These are phyloP conservation scores for Megalops atlanticus DNA, from an alignment of 2,113 vertebrate species.

Conservation along the genomic window DNA sequence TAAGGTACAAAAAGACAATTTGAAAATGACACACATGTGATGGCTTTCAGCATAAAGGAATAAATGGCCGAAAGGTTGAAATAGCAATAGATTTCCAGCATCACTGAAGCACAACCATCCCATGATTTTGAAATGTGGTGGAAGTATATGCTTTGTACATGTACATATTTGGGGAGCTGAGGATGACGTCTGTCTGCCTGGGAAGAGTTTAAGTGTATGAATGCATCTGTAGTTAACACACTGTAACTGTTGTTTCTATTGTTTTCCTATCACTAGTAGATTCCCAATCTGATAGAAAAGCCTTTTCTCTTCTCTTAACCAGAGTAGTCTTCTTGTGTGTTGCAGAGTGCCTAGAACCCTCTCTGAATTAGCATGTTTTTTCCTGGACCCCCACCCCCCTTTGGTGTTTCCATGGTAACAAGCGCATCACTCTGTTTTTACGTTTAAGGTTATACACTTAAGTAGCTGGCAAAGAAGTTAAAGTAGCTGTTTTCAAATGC, in stretches of 20 bases:
- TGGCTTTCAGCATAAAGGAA: neutral
- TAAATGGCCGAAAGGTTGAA: neutral
- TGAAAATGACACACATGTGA: too few relatives aligned
- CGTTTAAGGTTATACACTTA: neutral
- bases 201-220: neutral
- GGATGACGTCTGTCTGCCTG: conserved; percentile 12
- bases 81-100: neutral
- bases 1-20: too few relatives aligned
- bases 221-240: neutral
- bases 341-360: neutral
- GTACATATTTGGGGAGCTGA: conserved; percentile 1
- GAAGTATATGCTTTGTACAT: too few relatives aligned
- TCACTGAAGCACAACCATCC: too few relatives aligned
- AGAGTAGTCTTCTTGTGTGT: neutral
- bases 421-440: neutral
- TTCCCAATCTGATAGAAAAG: neutral
- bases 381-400: neutral
- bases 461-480: neutral
- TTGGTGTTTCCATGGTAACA: neutral
- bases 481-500: neutral
- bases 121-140: too few relatives aligned
- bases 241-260: neutral
- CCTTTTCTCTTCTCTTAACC: neutral
- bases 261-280: neutral
- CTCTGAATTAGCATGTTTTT: neutral